Base-by-base conservation (phyloP, 2,113 vertebrate species). In the Poecilia latipinna region DNA sequence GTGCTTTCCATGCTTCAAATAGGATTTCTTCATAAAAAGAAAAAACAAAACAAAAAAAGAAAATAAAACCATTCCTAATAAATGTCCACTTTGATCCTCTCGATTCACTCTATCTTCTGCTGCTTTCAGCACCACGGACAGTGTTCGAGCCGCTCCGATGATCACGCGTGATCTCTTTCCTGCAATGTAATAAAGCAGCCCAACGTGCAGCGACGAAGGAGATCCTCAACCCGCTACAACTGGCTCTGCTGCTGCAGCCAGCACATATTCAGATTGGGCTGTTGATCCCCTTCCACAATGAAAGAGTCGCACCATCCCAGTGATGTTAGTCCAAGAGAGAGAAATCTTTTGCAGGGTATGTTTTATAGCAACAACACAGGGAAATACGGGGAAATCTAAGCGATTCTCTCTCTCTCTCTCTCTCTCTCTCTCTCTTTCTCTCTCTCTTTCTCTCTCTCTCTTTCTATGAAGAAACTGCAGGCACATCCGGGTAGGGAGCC, bases 91-190 rank as follows among this genome's bases (percentile, higher is more conserved):
- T 39, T 2, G 3, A 68, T 65, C 70, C 26, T 65, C 72, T 67
- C 86, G 79, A 87, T 88, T 82, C 80, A 82, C 75, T 81, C 37
- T 29, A 60, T 13, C 11, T 61, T 81, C 83, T 88, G 86, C 80
- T 86, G 84, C 83, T 83, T 89, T 89, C 87, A 91, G 87, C 13
- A 86, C 87, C 82, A 72, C 35, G 85, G 87, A 90, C 71, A 77
- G 82, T 24, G 80, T 71, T 75, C 74, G 75, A 85, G 65, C 26
- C 42, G 69, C 85, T 74, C 79, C 28, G 74, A 28, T 72, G 75
- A 81, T 75, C 82, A 70, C 72, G 67, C 28, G 70, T 65, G 22
- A 76, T 81, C 71, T 83, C 64, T 70, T 65, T 35, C 2, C 5
- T 28, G 62, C 48, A 68, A 65, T n/a, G 68, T 33, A 68, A 74